Evolutionary conservation across 2,797 vertebrate genomes (phyloP).

Genomic region (Tokudaia tokunoshimensis): DNA sequence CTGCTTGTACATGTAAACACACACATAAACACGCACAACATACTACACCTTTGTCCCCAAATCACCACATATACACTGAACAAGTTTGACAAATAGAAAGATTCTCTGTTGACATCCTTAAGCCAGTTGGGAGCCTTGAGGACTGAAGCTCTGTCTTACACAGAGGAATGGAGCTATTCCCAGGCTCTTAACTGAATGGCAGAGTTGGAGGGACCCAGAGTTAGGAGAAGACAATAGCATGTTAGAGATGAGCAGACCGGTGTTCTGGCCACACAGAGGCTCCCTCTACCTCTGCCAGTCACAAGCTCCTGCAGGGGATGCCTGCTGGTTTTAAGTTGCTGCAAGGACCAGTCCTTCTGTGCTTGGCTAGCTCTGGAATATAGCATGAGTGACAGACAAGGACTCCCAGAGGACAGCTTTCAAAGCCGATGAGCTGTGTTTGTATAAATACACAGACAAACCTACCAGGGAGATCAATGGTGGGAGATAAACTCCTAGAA

Average conservation of each 20-base stretch:
- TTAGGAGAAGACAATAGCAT: not conserved
- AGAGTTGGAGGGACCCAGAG: not conserved
- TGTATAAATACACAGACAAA: slow-evolving; percentile 54
- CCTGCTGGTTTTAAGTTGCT: slow-evolving; percentile 41
- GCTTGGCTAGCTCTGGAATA: not conserved
- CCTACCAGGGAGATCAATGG: not conserved
- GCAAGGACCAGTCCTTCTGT: not conserved
- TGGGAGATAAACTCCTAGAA: not conserved
- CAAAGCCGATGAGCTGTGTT: not conserved
- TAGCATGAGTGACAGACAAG: slow-evolving; percentile 11
- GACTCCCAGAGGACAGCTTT: not conserved
- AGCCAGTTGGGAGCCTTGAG: slow-evolving; percentile 56
- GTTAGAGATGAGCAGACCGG: not conserved
- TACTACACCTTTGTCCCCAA: not conserved
- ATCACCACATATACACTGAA: not conserved
- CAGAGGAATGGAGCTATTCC: not conserved
- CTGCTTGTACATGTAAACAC: not conserved
- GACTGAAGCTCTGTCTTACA: slow-evolving; percentile 34
- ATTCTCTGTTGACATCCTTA: slow-evolving; percentile 45
- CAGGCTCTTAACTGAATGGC: not conserved
- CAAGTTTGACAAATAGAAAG: slow-evolving; percentile 32
- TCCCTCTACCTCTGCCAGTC: not conserved
- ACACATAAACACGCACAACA: not conserved
- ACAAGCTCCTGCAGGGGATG: not conserved
- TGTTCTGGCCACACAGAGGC: not conserved